These are phyloP conservation scores for Nematopogon swammerdamellus DNA, from an alignment of 2,888 invertebrate species.

Conservation along the genomic window DNA sequence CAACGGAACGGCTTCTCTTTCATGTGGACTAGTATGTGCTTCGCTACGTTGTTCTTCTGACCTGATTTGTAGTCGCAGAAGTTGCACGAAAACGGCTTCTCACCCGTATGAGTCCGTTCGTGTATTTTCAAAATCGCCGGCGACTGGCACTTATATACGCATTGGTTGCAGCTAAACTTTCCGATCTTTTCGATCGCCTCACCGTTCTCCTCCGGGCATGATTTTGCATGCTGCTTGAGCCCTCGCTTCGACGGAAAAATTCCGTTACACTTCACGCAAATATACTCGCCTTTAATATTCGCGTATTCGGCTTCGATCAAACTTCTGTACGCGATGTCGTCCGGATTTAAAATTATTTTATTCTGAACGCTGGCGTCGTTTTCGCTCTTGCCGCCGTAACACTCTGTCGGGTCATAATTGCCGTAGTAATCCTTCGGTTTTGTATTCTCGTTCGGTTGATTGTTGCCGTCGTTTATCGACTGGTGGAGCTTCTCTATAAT, in stretches of 20 bases:
- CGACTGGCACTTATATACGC: slow-evolving; percentile 46
- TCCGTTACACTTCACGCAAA: slow-evolving; percentile 38
- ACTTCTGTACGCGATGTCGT: slow-evolving; percentile 15
- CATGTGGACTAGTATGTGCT: slow-evolving; percentile 51
- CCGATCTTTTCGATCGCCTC: slow-evolving; percentile 27
- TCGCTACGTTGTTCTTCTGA: slow-evolving; percentile 49
- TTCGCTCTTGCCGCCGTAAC: slow-evolving; percentile 21
- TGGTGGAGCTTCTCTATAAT: neutral
- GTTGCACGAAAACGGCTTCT: slow-evolving; percentile 44
- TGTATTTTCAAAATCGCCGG: slow-evolving; percentile 50
- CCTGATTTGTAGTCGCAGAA: slow-evolving; percentile 51
- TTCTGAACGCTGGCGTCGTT: slow-evolving; percentile 21
- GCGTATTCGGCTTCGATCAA: slow-evolving; percentile 23
- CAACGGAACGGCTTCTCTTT: slow-evolving; percentile 49
- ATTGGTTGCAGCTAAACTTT: slow-evolving; percentile 39
- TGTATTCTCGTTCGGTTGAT: slow-evolving; percentile 35
- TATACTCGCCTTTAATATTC: slow-evolving; percentile 27
- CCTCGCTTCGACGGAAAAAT: slow-evolving; percentile 36
- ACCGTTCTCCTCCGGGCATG: slow-evolving; percentile 20
- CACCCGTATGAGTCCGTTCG: slow-evolving; percentile 45
- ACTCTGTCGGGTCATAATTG: slow-evolving; percentile 19
- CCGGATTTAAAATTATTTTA: slow-evolving; percentile 20
- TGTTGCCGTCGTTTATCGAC: neutral
- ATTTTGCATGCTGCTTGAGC: slow-evolving; percentile 37
- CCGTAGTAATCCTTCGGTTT: slow-evolving; percentile 37